phyloP scores from a whole-genome alignment of 2,888 invertebrate species.

The Ashinkailepas kermadecensis region DNA sequence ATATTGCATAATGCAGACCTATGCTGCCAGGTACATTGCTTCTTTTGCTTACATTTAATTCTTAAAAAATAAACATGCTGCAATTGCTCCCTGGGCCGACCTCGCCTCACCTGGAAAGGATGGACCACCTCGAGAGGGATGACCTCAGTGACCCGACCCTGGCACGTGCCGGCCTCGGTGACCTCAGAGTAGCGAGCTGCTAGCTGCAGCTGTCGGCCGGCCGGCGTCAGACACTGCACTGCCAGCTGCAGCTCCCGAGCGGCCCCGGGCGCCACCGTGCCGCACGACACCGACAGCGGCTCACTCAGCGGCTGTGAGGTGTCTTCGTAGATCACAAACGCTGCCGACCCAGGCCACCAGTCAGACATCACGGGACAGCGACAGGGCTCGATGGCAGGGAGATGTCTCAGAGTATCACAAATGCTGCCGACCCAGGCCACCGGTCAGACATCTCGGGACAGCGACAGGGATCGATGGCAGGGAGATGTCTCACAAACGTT shows the following conservation, averaged over 20 bases:
- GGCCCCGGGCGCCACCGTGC: neutral
- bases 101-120: neutral
- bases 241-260: neutral
- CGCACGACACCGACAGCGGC: neutral
- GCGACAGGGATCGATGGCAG: no score
- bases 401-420: no score
- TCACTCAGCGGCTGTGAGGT: neutral
- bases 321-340: neutral
- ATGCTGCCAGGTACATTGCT: no score
- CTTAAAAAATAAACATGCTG: no score
- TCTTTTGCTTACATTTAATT: no score
- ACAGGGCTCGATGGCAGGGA: no score
- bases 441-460: no score
- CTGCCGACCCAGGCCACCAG: neutral
- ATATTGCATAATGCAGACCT: no score
- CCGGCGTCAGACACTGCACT: slow-evolving; percentile 10
- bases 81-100: no score
- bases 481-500: no score
- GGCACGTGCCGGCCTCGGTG: neutral
- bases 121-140: neutral
- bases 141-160: neutral
- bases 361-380: no score
- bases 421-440: no score
- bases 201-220: slow-evolving; percentile 17
- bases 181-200: neutral